Base-by-base conservation (phyloP, 2,797 vertebrate species). In the Capromys pilorides region DNA sequence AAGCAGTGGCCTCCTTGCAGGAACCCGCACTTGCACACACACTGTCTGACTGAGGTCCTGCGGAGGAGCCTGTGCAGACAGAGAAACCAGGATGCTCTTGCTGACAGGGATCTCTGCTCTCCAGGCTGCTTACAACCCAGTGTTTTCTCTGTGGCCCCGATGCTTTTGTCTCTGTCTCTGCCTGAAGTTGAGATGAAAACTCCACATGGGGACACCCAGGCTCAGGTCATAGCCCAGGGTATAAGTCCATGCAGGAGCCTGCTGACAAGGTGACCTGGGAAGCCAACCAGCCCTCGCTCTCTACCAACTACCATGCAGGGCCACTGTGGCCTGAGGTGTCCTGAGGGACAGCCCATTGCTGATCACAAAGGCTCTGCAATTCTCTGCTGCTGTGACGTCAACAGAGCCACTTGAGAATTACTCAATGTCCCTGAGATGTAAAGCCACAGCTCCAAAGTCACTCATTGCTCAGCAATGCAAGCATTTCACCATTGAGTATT, bases 341-440 rank as follows among this genome's bases (percentile, higher is more conserved):
- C 39, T 26, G 14, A 24, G 21, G 10, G 78, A 31, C 16, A 49
- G 49, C 8, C 28, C 36, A 26, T 11, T 39, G 39, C 3, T 21
- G 77, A 18, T 9, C 4, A 21, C 28, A 24, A 28, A 36, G 7
- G 6, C 16, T 26, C 62, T 78, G 45, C 1, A 6, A 31, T 4
- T 14, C 21, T 39, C 82, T 36, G 31, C 41, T 2, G 13, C 21
- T 22, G 11, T 5, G 1, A 1, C 0, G 3, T 24, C 36, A 11
- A 39, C 1, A 1, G 0, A 28, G 33, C 39, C 45, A 22, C 33
- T 14, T 0, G 0, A 18, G 4, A 10, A 31, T 11, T 71, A 7
- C 39, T 51, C 39, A 86, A 49, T 13, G 24, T 7, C 71, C 62
- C 78, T 41, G 51, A 75, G 26, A 49, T 31, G 12, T 2, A 64